Evolutionary conservation across 2,113 vertebrate genomes (phyloP).

Genomic region (Dicrurus megarhynchus): DNA sequence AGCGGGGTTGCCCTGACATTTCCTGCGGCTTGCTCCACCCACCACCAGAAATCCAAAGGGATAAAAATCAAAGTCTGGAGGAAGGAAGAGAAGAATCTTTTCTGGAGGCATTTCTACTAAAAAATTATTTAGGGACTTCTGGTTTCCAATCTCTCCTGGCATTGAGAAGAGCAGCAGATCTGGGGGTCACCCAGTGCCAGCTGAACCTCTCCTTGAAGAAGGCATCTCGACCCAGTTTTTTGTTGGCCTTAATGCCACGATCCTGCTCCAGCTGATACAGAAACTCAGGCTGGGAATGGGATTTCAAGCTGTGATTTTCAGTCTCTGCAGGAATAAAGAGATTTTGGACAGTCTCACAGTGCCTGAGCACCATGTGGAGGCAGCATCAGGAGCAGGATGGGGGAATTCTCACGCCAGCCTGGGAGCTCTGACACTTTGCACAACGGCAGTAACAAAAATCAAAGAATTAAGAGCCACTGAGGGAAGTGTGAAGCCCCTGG

Average conservation of each 20-base stretch:
- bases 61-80: background rate
- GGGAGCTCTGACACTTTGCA: background rate
- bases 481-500: background rate
- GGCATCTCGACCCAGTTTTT: background rate
- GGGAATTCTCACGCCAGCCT: background rate
- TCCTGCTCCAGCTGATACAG: background rate
- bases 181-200: background rate
- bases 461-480: background rate
- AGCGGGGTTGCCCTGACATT: background rate
- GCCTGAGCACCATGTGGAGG: background rate
- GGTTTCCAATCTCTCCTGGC: background rate
- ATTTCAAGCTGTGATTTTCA: background rate
- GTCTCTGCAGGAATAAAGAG: background rate
- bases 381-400: background rate
- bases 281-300: background rate
- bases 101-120: background rate
- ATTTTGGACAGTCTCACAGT: background rate
- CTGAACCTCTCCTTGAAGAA: background rate
- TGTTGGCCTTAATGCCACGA: background rate
- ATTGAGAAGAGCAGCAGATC: background rate
- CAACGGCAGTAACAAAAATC: background rate
- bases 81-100: background rate
- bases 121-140: background rate
- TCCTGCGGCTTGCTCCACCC: background rate
- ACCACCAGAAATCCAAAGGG: background rate